These are phyloP conservation scores for Helicoverpa zea DNA, from an alignment of 1,140 invertebrate species.

Conservation along the genomic window DNA sequence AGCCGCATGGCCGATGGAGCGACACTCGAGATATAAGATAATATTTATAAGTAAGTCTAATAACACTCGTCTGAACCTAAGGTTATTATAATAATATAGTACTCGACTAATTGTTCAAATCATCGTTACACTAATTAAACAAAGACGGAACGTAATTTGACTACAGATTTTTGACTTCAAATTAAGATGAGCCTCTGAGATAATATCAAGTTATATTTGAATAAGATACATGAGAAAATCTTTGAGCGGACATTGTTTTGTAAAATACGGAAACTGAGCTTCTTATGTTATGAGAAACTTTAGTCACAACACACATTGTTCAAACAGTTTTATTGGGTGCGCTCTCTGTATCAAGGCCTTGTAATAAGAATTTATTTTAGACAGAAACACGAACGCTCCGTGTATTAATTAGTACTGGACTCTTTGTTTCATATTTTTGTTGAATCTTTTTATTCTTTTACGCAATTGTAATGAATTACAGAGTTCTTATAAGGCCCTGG, in stretches of 20 bases:
- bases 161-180: slow-evolving; percentile 37
- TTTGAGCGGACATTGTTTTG: slow-evolving; percentile 39
- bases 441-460: too few relatives aligned
- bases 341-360: background rate
- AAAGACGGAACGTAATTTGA: background rate
- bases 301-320: slow-evolving; percentile 49
- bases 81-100: background rate
- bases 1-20: background rate
- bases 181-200: slow-evolving; percentile 17
- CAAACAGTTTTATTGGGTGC: background rate
- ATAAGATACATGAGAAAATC: slow-evolving; percentile 39
- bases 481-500: too few relatives aligned
- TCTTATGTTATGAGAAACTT: slow-evolving; percentile 53
- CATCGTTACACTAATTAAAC: background rate
- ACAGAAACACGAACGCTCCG: background rate
- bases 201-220: slow-evolving; percentile 19
- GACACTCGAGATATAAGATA: slow-evolving; percentile 2
- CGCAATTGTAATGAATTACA: too few relatives aligned
- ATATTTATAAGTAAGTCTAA: background rate
- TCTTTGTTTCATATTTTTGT: background rate
- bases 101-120: background rate
- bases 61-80: background rate
- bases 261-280: slow-evolving; percentile 51
- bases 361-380: slow-evolving; percentile 15
- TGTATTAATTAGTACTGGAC: background rate